Percentiles rank a stretch among this genome's conserved stretches.
Conservation (phyloP, 2,888 invertebrate species). For the Microdon myrmicae region DNA sequence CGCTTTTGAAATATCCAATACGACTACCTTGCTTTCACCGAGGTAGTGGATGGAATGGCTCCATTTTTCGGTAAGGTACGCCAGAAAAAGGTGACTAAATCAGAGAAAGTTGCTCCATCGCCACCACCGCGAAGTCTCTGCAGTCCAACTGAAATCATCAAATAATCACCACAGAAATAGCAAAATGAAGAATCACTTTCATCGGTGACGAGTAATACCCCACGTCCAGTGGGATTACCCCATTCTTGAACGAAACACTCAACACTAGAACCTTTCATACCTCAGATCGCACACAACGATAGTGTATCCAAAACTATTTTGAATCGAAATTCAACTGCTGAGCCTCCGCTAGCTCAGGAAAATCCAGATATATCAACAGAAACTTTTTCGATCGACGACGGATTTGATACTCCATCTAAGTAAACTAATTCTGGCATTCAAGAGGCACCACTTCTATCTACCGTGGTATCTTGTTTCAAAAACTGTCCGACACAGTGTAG, state of each 20-base stretch:
- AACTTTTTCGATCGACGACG: slow-evolving; percentile 45
- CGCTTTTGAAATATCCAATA: no score
- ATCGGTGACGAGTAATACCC: slow-evolving; percentile 10
- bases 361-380: slow-evolving; percentile 15
- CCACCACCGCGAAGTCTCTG: slow-evolving; percentile 42
- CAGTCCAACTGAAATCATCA: slow-evolving; percentile 54
- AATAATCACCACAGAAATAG: slow-evolving; percentile 29
- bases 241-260: slow-evolving; percentile 6
- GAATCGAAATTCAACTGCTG: slow-evolving; percentile 62
- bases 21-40: no score
- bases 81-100: slow-evolving; percentile 59
- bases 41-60: no score
- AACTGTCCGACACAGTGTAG: slow-evolving; percentile 54
- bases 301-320: slow-evolving; percentile 63
- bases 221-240: slow-evolving; percentile 12
- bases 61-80: no score
- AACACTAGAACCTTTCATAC: slow-evolving; percentile 22
- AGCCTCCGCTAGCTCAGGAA: slow-evolving; percentile 58
- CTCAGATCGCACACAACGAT: slow-evolving; percentile 14
- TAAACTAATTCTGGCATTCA: slow-evolving; percentile 64
- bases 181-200: slow-evolving; percentile 25
- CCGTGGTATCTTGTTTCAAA: slow-evolving; percentile 56
- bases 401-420: slow-evolving; percentile 60
- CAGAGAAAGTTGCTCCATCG: slow-evolving; percentile 29
- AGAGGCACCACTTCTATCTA: slow-evolving; percentile 58